Percentiles rank a stretch among this genome's conserved stretches.
Conservation (phyloP, 2,113 vertebrate species). For the Hypomesus transpacificus region DNA sequence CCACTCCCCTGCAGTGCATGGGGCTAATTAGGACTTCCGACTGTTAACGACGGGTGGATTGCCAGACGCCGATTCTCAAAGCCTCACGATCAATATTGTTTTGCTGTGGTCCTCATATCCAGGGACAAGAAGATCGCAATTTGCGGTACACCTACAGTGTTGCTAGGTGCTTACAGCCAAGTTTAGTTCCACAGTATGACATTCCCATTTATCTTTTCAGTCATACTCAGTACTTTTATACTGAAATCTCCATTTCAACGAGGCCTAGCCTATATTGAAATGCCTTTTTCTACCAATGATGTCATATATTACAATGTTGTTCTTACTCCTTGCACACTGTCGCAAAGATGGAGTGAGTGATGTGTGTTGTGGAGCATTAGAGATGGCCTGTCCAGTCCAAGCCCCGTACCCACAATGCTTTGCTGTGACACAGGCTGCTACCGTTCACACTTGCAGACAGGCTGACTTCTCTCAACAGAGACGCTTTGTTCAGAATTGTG, state of each 20-base stretch:
- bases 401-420: constrained; percentile 1
- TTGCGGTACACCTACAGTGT: no score
- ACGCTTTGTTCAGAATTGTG: constrained; percentile 34
- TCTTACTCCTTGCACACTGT: no score
- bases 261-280: no score
- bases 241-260: no score
- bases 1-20: constrained; percentile 56
- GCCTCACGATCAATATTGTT: constrained; percentile 19
- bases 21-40: constrained; percentile 64
- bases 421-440: constrained; percentile 1
- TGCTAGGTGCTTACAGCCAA: no score
- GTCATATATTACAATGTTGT: no score
- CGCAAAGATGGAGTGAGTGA: no score
- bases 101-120: not conserved
- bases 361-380: no score
- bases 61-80: constrained; percentile 31
- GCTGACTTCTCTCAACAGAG: constrained; percentile 19
- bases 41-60: constrained; percentile 51
- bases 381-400: not conserved
- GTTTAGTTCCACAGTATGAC: no score
- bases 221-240: no score
- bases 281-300: not conserved
- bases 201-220: no score
- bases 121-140: no score
- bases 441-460: constrained; percentile 2